phyloP scores from a whole-genome alignment of 2,888 invertebrate species.

The Pediacus dermestoides region DNA sequence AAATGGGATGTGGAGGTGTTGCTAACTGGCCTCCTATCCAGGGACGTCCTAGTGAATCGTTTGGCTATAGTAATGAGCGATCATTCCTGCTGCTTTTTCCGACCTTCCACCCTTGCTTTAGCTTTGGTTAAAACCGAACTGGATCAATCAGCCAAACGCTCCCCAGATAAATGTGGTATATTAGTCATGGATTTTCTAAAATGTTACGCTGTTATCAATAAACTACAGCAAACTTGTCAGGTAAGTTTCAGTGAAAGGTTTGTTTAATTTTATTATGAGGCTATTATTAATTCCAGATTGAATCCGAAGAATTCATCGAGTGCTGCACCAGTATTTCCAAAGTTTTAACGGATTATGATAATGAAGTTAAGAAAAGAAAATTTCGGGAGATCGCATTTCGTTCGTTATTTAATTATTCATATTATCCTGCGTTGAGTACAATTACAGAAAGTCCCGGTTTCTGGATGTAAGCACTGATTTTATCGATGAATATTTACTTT shows the following conservation, averaged over 20 bases:
- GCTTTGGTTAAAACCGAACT: constrained; percentile 72
- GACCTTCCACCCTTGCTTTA: constrained; percentile 73
- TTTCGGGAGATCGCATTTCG: too few relatives aligned
- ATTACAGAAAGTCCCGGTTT: too few relatives aligned
- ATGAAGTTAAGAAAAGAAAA: too few relatives aligned
- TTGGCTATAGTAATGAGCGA: constrained; percentile 75
- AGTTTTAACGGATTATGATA: constrained; percentile 69
- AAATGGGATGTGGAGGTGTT: constrained; percentile 6
- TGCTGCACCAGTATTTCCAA: constrained; percentile 62
- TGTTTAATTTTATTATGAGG: not conserved
- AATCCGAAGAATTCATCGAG: constrained; percentile 58
- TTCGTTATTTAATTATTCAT: too few relatives aligned
- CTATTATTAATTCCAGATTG: constrained; percentile 24
- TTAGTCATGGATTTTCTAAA: not conserved
- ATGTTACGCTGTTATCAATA: constrained; percentile 41
- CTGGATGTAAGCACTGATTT: too few relatives aligned
- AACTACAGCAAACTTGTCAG: constrained; percentile 68
- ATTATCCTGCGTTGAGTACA: too few relatives aligned
- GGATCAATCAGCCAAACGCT: constrained; percentile 47
- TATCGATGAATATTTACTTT: too few relatives aligned
- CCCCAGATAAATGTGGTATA: constrained; percentile 8
- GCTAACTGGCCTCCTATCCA: constrained; percentile 19
- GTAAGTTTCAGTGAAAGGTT: constrained; percentile 49
- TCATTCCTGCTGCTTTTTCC: constrained; percentile 68
- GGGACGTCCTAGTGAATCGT: constrained; percentile 49